Evolutionary conservation across 2,888 invertebrate genomes (phyloP), one percentile per base, ranked within the genome.

Genomic region (Yponomeuta malinellus): DNA sequence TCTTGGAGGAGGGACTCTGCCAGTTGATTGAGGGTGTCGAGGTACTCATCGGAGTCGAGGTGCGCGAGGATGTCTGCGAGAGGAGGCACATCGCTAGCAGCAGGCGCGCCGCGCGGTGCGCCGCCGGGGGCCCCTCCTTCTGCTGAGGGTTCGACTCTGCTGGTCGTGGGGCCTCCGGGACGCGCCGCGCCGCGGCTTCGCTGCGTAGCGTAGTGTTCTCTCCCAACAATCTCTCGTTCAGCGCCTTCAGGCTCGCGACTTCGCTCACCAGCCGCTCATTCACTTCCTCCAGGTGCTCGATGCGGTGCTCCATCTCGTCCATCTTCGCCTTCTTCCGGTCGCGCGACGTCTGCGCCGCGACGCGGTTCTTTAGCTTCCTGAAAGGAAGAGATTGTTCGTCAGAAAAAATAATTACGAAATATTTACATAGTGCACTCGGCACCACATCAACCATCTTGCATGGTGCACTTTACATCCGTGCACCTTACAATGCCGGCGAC

Each of bases 281-380:
- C 76, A 91, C 92, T 6, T 94, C 93, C 75, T 93, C 93, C 52
- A 96, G 87, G 67, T 93, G 86, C 73, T 94, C 90, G 6, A 96
- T 93, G 63, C 95, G 94, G 12, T 88, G 84, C 84, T 98, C 98
- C 93, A 99, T 95, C 76, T 97, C 97, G 75, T 97, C 96, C 95
- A 99, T 96, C 83, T 95, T 96, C 0, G 97, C 97, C 86, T 99
- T 99, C 84, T 99, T 99, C 67, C 98, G 94, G 87, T 99, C 99
- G 71, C 99, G 94, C 0, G 99, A 99, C 69, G 97, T 98, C 89
- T 99, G 99, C 2, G 99, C 99, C 52, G 99, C 99, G 43, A 99
- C 98, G 76, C 99, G 94, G 85, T 99, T 99, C 86, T 98, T 98
- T 78, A 98, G 85, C 90, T 98, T 98, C 85, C 98, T 98, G 86